phyloP scores from a whole-genome alignment of 2,113 vertebrate species.

The Abramis brama region DNA sequence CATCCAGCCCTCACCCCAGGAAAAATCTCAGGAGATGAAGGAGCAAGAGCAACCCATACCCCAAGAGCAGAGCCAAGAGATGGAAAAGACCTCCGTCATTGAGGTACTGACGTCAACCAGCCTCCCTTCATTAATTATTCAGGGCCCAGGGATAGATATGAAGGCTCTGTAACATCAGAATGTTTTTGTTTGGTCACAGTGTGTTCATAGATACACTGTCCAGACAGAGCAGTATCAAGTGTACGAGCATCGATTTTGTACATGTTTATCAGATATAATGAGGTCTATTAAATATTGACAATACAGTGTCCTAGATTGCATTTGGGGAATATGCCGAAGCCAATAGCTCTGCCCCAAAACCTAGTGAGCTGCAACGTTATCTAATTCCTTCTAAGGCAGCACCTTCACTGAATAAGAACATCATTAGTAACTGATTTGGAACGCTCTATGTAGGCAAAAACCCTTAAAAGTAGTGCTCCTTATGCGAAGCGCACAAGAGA shows the following conservation, averaged over 20 bases:
- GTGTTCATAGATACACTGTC: conserved; percentile 70
- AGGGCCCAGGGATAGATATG: conserved; percentile 47
- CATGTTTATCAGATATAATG: conserved; percentile 66
- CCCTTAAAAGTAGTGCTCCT: background rate
- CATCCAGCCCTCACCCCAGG: conserved; percentile 58
- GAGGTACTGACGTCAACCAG: conserved; percentile 72
- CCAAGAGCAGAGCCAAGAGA: conserved; percentile 55
- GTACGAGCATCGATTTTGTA: conserved; percentile 70
- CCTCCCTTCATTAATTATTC: conserved; percentile 71
- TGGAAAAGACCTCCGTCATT: conserved; percentile 64
- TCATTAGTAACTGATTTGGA: background rate
- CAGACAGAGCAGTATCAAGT: conserved; percentile 73
- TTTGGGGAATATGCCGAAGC: conserved; percentile 30
- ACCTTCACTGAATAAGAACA: background rate
- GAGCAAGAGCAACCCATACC: conserved; percentile 49
- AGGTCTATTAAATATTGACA: conserved; percentile 67
- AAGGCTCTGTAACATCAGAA: conserved; percentile 68
- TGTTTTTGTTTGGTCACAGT: conserved; percentile 75
- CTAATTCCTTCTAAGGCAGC: background rate
- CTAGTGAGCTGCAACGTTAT: background rate
- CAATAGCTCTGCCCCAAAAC: background rate
- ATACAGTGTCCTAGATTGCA: conserved; percentile 52
- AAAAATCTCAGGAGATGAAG: conserved; percentile 54
- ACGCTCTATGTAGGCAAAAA: background rate
- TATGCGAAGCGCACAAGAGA: background rate